Evolutionary conservation across 2,113 vertebrate genomes (phyloP).

Genomic region (Pantherophis guttatus): DNA sequence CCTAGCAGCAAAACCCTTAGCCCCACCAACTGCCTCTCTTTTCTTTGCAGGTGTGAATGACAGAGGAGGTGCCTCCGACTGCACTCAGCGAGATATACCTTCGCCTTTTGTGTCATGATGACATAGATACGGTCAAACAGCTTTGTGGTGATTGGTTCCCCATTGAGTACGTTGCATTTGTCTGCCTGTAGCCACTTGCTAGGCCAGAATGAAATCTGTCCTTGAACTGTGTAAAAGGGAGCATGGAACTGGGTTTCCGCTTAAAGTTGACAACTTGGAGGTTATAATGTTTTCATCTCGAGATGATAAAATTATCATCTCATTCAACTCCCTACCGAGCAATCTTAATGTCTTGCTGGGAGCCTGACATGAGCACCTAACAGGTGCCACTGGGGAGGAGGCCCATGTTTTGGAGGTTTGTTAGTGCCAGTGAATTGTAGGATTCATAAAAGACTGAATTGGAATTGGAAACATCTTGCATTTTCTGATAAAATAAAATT

Average conservation of each 20-base stretch:
- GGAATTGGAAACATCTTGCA: not conserved
- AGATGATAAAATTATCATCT: not conserved
- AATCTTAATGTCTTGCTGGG: too few relatives aligned
- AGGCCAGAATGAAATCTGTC: fast-evolving
- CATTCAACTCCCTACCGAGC: too few relatives aligned
- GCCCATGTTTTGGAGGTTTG: not conserved
- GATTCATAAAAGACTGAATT: too few relatives aligned
- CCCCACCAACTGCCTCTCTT: not conserved
- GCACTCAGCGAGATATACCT: constrained; percentile 94
- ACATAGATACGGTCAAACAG: constrained; percentile 97
- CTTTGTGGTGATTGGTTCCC: constrained; percentile 98
- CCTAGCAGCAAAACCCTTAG: not conserved
- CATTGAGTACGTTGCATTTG: constrained; percentile 82
- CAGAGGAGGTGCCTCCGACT: constrained; percentile 89
- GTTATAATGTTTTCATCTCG: not conserved
- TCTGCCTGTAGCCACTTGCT: not conserved
- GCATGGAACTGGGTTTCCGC: too few relatives aligned
- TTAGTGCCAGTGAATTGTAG: not conserved
- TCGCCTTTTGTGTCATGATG: constrained; percentile 97
- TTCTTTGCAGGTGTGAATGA: constrained; percentile 91
- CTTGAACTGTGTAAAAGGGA: fast-evolving
- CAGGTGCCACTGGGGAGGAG: not conserved
- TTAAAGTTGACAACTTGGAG: not conserved
- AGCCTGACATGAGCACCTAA: not conserved
- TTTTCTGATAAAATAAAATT: not conserved